phyloP scores from a whole-genome alignment of 2,888 invertebrate species.

The Chrysopilus asiliformis region DNA sequence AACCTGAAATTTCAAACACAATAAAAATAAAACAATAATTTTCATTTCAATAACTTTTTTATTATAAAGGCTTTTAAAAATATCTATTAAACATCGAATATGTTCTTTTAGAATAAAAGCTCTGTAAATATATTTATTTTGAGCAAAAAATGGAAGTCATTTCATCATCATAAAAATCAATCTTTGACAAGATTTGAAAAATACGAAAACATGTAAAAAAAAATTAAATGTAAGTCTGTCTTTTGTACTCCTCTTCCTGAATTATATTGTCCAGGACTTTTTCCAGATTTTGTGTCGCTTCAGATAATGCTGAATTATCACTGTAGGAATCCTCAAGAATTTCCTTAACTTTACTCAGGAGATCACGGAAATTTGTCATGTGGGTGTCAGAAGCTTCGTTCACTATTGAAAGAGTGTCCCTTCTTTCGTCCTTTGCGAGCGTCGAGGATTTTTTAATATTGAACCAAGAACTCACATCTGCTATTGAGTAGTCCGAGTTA shows the following conservation, averaged over 20 bases:
- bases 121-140: no score
- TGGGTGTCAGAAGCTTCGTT: constrained; percentile 26
- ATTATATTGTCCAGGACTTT: constrained; percentile 33
- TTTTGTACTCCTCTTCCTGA: constrained; percentile 27
- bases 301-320: constrained; percentile 33
- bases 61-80: no score
- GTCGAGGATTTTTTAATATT: constrained; percentile 23
- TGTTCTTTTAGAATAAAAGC: no score
- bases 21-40: no score
- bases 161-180: no score
- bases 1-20: no score
- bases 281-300: constrained; percentile 33
- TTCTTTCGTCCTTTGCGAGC: constrained; percentile 7
- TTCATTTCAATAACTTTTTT: no score
- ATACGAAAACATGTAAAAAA: no score
- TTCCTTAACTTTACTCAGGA: constrained; percentile 32
- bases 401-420: constrained; percentile 6
- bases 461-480: constrained; percentile 32
- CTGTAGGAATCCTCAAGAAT: constrained; percentile 33
- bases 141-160: no score
- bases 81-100: no score
- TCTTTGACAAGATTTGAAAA: no score
- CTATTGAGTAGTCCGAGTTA: constrained; percentile 32
- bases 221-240: no score
- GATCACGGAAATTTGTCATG: constrained; percentile 30